Evolutionary conservation across 1,140 invertebrate genomes (phyloP), one percentile per base, ranked within the genome.

Genomic region (Ectropis grisescens): DNA sequence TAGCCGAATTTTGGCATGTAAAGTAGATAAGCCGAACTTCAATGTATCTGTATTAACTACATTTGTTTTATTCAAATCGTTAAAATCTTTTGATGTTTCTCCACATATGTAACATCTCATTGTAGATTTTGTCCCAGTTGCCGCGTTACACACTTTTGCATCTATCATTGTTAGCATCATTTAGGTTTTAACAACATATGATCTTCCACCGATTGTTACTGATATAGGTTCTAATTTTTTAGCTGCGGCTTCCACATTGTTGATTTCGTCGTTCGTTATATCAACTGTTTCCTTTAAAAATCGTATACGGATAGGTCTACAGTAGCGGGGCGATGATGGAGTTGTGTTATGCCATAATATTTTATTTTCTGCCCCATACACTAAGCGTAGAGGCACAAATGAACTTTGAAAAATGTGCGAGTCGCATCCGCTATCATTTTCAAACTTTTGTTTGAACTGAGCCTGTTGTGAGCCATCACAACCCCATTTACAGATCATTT

Each of bases 61-160:
- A 30, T 26, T 54, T 10, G 41, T 31, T 29, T 42, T 47, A 13
- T 12, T 23, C 9, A 70, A 41, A 35, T 66, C 25, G 29, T 75
- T 78, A 44, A 78, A 71, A 13, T 67, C 25, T 48, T 45, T 55
- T 13, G 62, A 55, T 11, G 53, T 57, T 11, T 37, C 32, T 0
- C 52, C 61, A 49, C 66, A 79, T 24, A 76, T 50, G 31, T 76
- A 76, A 33, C 71, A 78, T 10, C 37, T 32, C 37, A 45, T 46
- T 2, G 48, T 51, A 6, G 67, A 75, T 32, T 39, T 50, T n/a
- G 60, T 81, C 35, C 57, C 13, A 5, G 66, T 72, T 1, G 65
- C 56, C 7, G 64, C 66, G 44, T 78, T 71, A 25, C 61, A 70
- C 4, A 80, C 59, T 38, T 78, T 80, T 5, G 48, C 69, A 33